Evolutionary conservation across 2,113 vertebrate genomes (phyloP).

Genomic region (Nipponia nippon): DNA sequence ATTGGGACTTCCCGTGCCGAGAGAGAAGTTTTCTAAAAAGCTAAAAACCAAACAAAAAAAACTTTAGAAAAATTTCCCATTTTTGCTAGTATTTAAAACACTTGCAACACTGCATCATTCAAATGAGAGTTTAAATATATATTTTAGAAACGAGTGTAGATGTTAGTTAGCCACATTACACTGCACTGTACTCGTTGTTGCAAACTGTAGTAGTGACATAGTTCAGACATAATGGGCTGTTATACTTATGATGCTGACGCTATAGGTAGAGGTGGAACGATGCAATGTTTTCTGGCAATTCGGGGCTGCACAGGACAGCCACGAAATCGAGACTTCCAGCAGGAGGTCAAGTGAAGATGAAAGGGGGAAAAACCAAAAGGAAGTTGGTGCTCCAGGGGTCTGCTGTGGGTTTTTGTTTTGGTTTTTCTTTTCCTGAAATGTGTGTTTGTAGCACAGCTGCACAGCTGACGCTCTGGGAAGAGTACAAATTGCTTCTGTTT

Average conservation of each 20-base stretch:
- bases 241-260: background rate
- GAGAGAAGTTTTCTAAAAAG: background rate
- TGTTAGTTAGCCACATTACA: background rate
- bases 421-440: conserved; percentile 15
- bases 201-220: background rate
- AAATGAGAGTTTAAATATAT: background rate
- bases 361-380: background rate
- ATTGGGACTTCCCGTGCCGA: background rate
- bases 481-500: conserved; percentile 47
- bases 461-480: conserved; percentile 28
- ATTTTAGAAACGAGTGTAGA: background rate
- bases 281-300: background rate
- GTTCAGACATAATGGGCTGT: background rate
- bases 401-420: background rate
- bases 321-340: background rate
- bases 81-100: background rate
- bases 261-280: background rate
- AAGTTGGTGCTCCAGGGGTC: background rate
- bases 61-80: background rate
- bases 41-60: rapidly evolving
- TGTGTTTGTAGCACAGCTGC: background rate
- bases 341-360: background rate
- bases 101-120: background rate
- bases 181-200: background rate
- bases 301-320: background rate